Evolutionary conservation across 2,888 invertebrate species (phyloP).

Genomic region (Cryptocephalus primarius): DNA sequence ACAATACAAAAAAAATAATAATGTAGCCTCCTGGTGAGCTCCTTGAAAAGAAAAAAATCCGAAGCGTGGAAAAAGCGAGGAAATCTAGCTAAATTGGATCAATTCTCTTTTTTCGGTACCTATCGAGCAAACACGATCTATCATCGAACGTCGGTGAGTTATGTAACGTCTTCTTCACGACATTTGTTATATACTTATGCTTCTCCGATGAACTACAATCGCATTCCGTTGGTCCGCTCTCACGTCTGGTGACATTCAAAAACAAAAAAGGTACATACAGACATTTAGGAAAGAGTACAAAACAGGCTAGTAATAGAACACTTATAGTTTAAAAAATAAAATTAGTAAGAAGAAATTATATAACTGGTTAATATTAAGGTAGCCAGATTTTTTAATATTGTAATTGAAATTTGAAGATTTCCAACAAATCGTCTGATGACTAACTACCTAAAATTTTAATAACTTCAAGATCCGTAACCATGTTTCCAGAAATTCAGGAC

Average conservation of each 20-base stretch:
- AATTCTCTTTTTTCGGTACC: conserved; percentile 10
- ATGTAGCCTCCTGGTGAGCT: no score
- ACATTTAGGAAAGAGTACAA: conserved; percentile 7
- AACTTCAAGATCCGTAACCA: background rate
- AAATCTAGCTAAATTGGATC: no score
- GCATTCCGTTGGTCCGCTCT: conserved; percentile 17
- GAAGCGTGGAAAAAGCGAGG: no score
- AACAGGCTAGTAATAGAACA: conserved; percentile 10
- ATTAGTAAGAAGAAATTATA: conserved; percentile 4
- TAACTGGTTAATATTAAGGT: conserved; percentile 2
- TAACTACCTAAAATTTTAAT: no score
- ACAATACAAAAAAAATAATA: no score
- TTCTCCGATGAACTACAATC: conserved; percentile 12
- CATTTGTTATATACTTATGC: conserved; percentile 16
- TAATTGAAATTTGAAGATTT: background rate
- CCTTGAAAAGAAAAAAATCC: no score
- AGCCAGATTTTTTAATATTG: conserved; percentile 3
- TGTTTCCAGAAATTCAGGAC: no score
- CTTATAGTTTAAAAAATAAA: conserved; percentile 4
- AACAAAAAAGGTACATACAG: conserved; percentile 1
- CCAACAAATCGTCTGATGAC: no score
- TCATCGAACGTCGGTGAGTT: conserved; percentile 14
- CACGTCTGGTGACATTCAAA: conserved; percentile 14
- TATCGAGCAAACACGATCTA: conserved; percentile 18
- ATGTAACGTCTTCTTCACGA: conserved; percentile 15